Percentiles rank a stretch among this genome's conserved stretches.
Conservation (phyloP, 2,113 vertebrate species). For the Dasypus novemcinctus region DNA sequence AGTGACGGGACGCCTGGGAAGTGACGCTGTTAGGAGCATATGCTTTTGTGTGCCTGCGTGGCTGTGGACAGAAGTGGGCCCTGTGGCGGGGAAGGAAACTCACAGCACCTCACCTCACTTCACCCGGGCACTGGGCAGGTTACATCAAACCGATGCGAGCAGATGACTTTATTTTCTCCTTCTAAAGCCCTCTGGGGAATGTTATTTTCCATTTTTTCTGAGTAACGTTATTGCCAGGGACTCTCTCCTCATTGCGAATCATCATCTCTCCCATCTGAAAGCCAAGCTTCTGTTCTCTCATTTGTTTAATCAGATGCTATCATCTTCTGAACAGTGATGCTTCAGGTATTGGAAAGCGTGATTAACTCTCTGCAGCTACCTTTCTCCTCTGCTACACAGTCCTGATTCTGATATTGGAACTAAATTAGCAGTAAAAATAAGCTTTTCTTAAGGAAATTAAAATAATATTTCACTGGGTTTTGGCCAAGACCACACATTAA, state of each 20-base stretch:
- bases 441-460: constrained; percentile 23
- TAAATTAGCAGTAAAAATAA: background rate
- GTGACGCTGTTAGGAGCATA: background rate
- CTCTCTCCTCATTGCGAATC: background rate
- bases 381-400: background rate
- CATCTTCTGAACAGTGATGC: background rate
- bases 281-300: background rate
- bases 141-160: background rate
- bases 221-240: background rate
- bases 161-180: constrained; percentile 4
- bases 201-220: background rate
- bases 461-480: background rate
- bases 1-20: background rate
- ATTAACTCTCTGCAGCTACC: background rate
- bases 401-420: background rate
- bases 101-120: background rate
- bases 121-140: background rate
- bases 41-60: background rate
- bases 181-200: constrained; percentile 26
- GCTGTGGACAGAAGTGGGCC: background rate
- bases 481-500: background rate
- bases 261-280: constrained; percentile 12
- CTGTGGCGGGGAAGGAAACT: background rate
- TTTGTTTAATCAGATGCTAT: constrained; percentile 29
- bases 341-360: background rate